A percentile compares a stretch with the other conserved stretches of the same genome.
These are phyloP conservation scores for Orientallactaga bullata DNA, from an alignment of 2,113 vertebrate species.

Conservation along the genomic window DNA sequence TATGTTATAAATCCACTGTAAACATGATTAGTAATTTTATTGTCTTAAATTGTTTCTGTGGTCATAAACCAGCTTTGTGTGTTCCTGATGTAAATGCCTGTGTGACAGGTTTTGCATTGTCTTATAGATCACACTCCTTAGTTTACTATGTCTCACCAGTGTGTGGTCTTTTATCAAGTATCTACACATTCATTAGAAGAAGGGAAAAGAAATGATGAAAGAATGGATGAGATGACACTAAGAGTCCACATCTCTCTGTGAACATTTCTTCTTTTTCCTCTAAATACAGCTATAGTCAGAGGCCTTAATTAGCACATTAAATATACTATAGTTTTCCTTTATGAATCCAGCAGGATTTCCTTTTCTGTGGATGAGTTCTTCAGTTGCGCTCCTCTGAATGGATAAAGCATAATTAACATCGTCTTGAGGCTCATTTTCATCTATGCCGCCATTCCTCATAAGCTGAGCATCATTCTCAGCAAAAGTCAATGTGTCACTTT, in stretches of 20 bases:
- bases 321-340: constrained; percentile 81
- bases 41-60: not conserved
- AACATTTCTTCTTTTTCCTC: constrained; percentile 59
- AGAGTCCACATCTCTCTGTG: not conserved
- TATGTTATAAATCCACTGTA: fast-evolving
- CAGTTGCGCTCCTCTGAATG: constrained; percentile 87
- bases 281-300: constrained; percentile 57
- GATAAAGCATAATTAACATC: constrained; percentile 88
- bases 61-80: not conserved
- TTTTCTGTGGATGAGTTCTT: constrained; percentile 83
- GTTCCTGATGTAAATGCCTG: not conserved
- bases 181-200: not conserved
- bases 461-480: constrained; percentile 83
- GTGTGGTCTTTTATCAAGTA: too few relatives aligned
- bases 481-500: constrained; percentile 89
- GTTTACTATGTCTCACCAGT: fast-evolving
- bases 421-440: constrained; percentile 89
- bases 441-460: constrained; percentile 81
- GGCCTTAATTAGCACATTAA: constrained; percentile 84
- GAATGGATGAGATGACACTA: not conserved
- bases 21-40: not conserved
- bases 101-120: fast-evolving
- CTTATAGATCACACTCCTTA: too few relatives aligned
- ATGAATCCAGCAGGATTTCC: constrained; percentile 85
- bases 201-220: not conserved